Evolutionary conservation across 2,888 invertebrate genomes (phyloP).

Genomic region (Stenoptilia bipunctidactyla): DNA sequence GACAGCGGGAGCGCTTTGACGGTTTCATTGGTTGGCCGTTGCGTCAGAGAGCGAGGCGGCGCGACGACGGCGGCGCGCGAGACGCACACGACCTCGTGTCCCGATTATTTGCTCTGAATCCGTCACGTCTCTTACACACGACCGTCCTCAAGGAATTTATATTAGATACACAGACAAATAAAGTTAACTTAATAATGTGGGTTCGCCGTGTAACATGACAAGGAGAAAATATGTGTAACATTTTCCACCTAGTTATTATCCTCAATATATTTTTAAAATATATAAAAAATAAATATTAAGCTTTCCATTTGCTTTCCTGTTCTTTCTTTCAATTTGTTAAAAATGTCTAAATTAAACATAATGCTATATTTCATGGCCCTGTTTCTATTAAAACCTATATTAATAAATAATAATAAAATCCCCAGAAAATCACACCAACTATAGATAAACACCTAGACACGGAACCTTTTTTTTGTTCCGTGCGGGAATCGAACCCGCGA

Average conservation of each 20-base stretch:
- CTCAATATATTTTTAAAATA: background rate
- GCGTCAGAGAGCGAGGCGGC: background rate
- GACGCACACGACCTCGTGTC: slow-evolving; percentile 22
- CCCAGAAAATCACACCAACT: too few species aligned
- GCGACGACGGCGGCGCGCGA: background rate
- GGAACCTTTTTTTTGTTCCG: too few species aligned
- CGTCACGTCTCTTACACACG: slow-evolving; percentile 37
- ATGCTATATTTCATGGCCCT: too few species aligned
- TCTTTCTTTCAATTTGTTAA: too few species aligned
- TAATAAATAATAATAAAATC: too few species aligned
- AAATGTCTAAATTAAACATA: too few species aligned
- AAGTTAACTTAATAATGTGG: background rate
- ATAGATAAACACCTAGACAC: too few species aligned
- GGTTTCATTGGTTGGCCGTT: background rate
- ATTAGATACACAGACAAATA: background rate
- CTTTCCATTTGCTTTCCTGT: too few species aligned
- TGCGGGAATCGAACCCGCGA: too few species aligned
- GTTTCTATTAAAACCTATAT: too few species aligned
- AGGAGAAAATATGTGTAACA: background rate
- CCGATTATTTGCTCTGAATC: slow-evolving; percentile 37
- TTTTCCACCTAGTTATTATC: background rate
- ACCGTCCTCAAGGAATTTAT: slow-evolving; percentile 37
- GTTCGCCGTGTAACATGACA: background rate
- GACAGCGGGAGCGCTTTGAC: background rate
- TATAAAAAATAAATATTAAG: background rate